Evolutionary conservation across 1,140 invertebrate species (phyloP), one percentile per base, ranked within the genome.

Genomic region (Meloidogyne floridensis): DNA sequence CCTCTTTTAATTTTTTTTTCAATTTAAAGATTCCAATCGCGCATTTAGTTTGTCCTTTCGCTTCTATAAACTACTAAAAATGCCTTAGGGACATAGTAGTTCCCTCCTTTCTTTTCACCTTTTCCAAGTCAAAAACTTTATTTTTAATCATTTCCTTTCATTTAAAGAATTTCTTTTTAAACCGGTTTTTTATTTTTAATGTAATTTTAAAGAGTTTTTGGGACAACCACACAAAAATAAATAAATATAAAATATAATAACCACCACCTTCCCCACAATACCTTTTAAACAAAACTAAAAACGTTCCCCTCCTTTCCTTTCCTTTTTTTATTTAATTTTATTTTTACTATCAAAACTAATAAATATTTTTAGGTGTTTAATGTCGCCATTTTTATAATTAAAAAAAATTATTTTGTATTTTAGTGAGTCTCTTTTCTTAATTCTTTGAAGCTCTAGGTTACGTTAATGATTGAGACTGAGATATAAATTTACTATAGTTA

Each of bases 161-260:
- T 77, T 77, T 71, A n/a, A 74, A 42, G 13, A 18, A 32, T 13
- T 77, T 77, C 69, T 77, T 51, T 7, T 20, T 73, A 51, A 73
- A 73, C 47, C n/a, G 10, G 32, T 32, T 73, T 73, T 73, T 20
- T 18, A 72, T 72, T 8, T 72, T 8, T 72, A n/a, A 13, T 51
- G 13, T 73, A 59, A 59, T 59, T 59, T 59, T 4, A 59, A 59
- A 59, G 13, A 15, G 13, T 32, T 59, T 59, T 59, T 59, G 56
- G 56, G 56, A 59, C 56, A 59, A 59, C 56, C 56, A 59, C 56
- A 59, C 56, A 59, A 59, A 59, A 4, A 59, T 59, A 59, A 15
- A 15, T 59, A 15, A 59, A 59, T 15, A 4, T 4, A 59, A 59
- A 59, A 59, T 15, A 15, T 15, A 59, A 59, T 59, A 15, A 15